phyloP scores from a whole-genome alignment of 2,888 invertebrate species.

The Agonopterix heracliana region DNA sequence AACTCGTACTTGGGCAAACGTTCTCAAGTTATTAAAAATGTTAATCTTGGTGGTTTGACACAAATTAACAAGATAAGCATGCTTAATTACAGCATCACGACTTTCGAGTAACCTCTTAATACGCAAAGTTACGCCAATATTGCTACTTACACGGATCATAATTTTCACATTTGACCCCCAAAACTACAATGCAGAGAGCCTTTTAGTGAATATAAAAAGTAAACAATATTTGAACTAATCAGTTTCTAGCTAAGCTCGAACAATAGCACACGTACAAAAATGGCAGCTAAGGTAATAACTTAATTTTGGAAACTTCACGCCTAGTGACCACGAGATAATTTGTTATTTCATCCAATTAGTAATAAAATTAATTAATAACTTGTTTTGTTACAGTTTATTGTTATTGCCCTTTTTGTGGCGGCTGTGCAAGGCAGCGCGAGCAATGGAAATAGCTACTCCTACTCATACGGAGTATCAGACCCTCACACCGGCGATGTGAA shows the following conservation, averaged over 20 bases:
- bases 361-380: neutral
- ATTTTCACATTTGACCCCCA: slow-evolving; percentile 35
- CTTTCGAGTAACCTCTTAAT: too few species aligned
- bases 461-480: slow-evolving; percentile 53
- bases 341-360: neutral
- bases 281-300: slow-evolving; percentile 51
- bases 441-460: slow-evolving; percentile 38
- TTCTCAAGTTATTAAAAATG: too few species aligned
- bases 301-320: neutral
- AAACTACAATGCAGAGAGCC: slow-evolving; percentile 35
- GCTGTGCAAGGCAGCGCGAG: slow-evolving; percentile 25
- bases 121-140: too few species aligned
- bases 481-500: slow-evolving; percentile 54
- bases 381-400: slow-evolving; percentile 45
- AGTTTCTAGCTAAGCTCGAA: slow-evolving; percentile 38
- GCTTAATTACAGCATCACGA: too few species aligned
- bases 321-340: neutral
- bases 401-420: slow-evolving; percentile 39
- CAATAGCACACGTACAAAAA: slow-evolving; percentile 30
- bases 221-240: slow-evolving; percentile 31
- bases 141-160: too few species aligned
- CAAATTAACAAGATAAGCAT: too few species aligned
- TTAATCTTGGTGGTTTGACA: too few species aligned
- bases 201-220: slow-evolving; percentile 49
- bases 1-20: too few species aligned